phyloP scores from a whole-genome alignment of 1,140 invertebrate species.

The Lethrus apterus region DNA sequence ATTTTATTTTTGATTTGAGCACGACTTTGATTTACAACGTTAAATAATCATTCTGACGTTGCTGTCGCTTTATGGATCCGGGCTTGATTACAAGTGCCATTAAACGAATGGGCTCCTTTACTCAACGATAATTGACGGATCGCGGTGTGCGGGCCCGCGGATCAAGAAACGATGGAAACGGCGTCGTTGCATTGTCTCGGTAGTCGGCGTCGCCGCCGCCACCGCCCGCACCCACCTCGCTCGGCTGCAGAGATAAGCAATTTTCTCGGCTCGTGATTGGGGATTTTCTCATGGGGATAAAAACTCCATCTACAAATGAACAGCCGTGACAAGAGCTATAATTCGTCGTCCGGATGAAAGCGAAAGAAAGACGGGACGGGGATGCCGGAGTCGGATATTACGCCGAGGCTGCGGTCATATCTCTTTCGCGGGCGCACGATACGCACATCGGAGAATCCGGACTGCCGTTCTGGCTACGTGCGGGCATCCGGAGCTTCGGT shows the following conservation, averaged over 20 bases:
- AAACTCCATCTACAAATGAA: constrained; percentile 69
- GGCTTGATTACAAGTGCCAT: constrained; percentile 30
- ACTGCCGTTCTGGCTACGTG: too few species aligned
- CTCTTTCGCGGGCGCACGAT: too few species aligned
- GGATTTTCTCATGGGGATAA: constrained; percentile 57
- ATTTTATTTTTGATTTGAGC: too few species aligned
- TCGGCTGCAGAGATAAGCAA: constrained; percentile 46
- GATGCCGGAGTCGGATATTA: too few species aligned
- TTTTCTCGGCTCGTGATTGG: constrained; percentile 66
- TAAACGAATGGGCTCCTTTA: constrained; percentile 25
- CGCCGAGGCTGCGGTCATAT: too few species aligned
- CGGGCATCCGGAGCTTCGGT: too few species aligned
- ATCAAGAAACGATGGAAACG: constrained; percentile 12
- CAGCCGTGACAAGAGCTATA: constrained; percentile 65
- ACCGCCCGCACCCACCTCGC: constrained; percentile 14
- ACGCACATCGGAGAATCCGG: too few species aligned
- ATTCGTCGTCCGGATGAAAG: constrained; percentile 47
- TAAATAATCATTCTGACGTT: too few species aligned
- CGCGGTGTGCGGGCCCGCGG: constrained; percentile 13
- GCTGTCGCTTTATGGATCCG: too few species aligned
- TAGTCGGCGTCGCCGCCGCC: constrained; percentile 17
- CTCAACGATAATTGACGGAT: constrained; percentile 31
- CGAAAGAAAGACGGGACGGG: constrained; percentile 26
- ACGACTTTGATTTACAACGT: too few species aligned
- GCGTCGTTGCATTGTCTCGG: constrained; percentile 25